phyloP scores from a whole-genome alignment of 2,797 vertebrate species.

The Tarsius wallacei region DNA sequence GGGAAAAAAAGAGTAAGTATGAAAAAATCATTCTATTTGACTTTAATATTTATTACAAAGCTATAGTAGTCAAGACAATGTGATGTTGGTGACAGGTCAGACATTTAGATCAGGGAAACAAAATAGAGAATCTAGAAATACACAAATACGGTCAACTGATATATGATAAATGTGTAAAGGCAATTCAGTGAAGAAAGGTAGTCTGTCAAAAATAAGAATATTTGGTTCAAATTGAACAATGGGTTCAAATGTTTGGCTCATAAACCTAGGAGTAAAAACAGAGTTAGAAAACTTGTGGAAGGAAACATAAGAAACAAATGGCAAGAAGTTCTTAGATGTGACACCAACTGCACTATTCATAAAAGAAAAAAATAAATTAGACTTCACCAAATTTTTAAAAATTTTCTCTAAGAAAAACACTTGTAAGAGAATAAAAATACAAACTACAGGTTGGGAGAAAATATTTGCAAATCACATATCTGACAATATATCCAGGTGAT shows the following conservation, averaged over 20 bases:
- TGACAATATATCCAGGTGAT: not conserved
- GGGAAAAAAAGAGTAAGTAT: not conserved
- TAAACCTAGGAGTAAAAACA: not conserved
- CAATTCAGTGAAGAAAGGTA: not conserved
- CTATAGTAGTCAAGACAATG: not conserved
- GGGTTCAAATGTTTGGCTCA: not conserved
- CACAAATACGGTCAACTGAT: not conserved
- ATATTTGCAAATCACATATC: not conserved
- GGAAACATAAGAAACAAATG: not conserved
- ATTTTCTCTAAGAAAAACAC: not conserved
- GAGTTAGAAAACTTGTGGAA: not conserved
- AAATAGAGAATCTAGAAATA: not conserved
- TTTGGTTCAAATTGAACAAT: not conserved
- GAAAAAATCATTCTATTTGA: not conserved
- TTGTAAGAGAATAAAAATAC: not conserved
- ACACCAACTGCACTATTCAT: not conserved
- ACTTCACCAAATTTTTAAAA: not conserved
- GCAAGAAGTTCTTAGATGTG: not conserved
- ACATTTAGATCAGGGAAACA: not conserved
- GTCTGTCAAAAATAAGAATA: not conserved
- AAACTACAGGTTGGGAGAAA: not conserved
- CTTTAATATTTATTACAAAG: not conserved
- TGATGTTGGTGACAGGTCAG: not conserved
- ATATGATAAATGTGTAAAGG: not conserved
- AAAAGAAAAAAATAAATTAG: not conserved